Base-by-base conservation (phyloP, 2,113 vertebrate species). In the Podilymbus podiceps region DNA sequence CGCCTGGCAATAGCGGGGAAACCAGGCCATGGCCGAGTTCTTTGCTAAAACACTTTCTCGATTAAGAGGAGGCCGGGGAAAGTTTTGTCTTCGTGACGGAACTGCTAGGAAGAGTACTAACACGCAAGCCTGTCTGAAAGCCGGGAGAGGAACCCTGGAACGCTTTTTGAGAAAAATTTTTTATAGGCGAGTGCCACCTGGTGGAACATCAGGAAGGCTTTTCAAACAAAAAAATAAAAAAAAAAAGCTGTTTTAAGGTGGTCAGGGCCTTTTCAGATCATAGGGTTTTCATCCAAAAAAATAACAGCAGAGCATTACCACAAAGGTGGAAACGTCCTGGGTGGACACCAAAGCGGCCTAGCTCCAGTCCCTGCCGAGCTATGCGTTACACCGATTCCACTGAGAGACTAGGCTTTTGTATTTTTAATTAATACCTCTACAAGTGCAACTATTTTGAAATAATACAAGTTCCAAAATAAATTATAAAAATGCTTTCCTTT, bases 161-260 rank as follows among this genome's bases (percentile, higher is more conserved):
- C 19, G 2, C 5, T 18, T 17, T 23, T 20, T 4, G 18, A 33
- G 5, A 87, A 76, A 68, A 20, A 73, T 6, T 38, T 38, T 58
- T 94, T 59, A 82, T 58, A 73, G 42, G 53, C 74, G 86, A 95
- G 82, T 96, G 98, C 95, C 98, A 97, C 84, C 98, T 98, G 94
- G 95, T 96, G 98, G 96, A 53, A 42, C 7, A 15, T 2, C 1
- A 1, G 19, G 38, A 90, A 93, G 38, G 13, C 12, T 5, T 11
- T 12, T 49, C 62, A 73, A 66, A 24, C 6, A 2, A 44, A 23
- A 62, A 76, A 73, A 62, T 58, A 73, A 66, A 24, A 5, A 2
- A 44, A 23, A 62, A 76, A 73, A 62, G 7, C 27, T 19, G 7
- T 23, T 69, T 97, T 98, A 97, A 97, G 96, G 97, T 95, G 66